phyloP scores from a whole-genome alignment of 2,797 vertebrate species.

The Danio jaintianensis region DNA sequence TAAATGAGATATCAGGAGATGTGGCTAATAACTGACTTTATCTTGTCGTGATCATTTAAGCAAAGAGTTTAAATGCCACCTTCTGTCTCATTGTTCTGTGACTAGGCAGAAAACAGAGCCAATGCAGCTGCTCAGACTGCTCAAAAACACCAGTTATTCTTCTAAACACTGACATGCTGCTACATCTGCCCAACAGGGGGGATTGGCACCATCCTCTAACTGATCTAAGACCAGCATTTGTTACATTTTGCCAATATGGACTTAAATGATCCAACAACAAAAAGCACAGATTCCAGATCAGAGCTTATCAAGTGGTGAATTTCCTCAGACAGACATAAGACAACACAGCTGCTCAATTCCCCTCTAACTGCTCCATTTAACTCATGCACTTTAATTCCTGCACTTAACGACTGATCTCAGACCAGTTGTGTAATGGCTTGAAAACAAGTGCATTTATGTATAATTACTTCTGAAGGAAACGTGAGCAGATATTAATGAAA shows the following conservation, averaged over 20 bases:
- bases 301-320: slow-evolving; percentile 36
- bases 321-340: not conserved
- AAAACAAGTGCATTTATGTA: not conserved
- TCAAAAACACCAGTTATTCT: slow-evolving; percentile 17
- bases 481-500: not conserved
- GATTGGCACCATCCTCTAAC: slow-evolving; percentile 1
- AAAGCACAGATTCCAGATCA: slow-evolving; percentile 1
- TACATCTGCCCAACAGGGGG: slow-evolving; percentile 30
- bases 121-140: slow-evolving; percentile 45
- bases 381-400: not conserved
- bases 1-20: slow-evolving; percentile 19
- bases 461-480: slow-evolving; percentile 5
- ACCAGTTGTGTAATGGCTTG: not conserved
- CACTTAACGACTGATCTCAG: not conserved
- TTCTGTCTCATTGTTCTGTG: slow-evolving; percentile 24
- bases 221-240: slow-evolving; percentile 7
- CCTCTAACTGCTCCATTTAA: not conserved
- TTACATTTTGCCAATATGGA: not conserved
- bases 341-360: slow-evolving; percentile 48
- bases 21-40: slow-evolving; percentile 38
- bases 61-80: not conserved
- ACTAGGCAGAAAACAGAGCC: slow-evolving; percentile 20
- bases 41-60: slow-evolving; percentile 8
- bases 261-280: slow-evolving; percentile 12
- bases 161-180: not conserved